phyloP scores from a whole-genome alignment of 2,888 invertebrate species.

The Rhogogaster chlorosoma region DNA sequence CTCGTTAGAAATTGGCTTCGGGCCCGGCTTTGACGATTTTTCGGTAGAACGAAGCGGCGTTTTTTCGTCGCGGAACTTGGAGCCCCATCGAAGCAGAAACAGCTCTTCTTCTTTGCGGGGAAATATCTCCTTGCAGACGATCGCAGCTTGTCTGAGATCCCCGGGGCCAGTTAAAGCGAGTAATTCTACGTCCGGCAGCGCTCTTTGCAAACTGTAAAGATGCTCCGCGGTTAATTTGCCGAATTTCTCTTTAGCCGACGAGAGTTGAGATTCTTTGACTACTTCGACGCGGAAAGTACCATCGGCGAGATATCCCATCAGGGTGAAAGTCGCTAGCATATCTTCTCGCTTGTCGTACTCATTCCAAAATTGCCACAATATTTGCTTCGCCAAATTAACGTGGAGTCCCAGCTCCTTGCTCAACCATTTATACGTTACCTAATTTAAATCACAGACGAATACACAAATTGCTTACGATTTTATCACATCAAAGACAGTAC shows the following conservation, averaged over 20 bases:
- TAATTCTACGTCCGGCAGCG: conserved; percentile 66
- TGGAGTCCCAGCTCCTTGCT: conserved; percentile 77
- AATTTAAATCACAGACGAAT: conserved; percentile 45
- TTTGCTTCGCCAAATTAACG: conserved; percentile 77
- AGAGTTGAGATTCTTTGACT: conserved; percentile 72
- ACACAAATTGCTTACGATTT: background rate
- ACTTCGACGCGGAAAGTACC: conserved; percentile 72
- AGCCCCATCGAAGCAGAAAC: conserved; percentile 41
- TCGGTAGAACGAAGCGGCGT: background rate
- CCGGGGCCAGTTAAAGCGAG: conserved; percentile 67
- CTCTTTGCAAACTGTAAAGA: conserved; percentile 77
- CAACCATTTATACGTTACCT: conserved; percentile 79
- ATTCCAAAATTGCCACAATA: conserved; percentile 72
- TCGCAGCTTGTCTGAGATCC: conserved; percentile 69
- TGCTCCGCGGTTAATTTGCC: conserved; percentile 74
- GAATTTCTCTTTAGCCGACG: conserved; percentile 70
- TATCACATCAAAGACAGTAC: background rate
- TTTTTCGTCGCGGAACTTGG: background rate
- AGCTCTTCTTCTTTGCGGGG: conserved; percentile 35
- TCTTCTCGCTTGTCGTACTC: conserved; percentile 63
- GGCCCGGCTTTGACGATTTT: conserved; percentile 25
- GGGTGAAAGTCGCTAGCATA: conserved; percentile 70
- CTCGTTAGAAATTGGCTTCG: background rate
- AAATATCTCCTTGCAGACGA: conserved; percentile 64
- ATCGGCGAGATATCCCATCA: conserved; percentile 72